A percentile compares a stretch with the other conserved stretches of the same genome.
phyloP scores from a whole-genome alignment of 2,113 vertebrate species.

The Vireo altiloquus region DNA sequence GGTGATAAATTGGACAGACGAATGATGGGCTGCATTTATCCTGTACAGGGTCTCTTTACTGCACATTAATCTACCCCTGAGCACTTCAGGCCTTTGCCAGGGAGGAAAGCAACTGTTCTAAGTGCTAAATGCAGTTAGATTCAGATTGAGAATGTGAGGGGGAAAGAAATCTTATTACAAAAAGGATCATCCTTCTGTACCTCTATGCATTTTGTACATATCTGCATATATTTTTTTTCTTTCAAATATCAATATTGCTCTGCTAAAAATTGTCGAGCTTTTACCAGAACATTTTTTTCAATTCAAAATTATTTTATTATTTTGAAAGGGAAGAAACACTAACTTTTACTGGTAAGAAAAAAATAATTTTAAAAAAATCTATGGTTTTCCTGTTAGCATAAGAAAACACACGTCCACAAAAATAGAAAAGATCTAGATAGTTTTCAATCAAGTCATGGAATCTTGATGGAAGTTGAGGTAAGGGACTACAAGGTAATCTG shows the following conservation, averaged over 20 bases:
- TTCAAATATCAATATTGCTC: not conserved
- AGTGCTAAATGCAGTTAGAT: not conserved
- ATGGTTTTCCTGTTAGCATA: not conserved
- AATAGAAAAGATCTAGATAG: not conserved
- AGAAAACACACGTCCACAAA: not conserved
- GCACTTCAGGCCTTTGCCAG: not conserved
- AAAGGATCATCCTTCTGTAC: not conserved
- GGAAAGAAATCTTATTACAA: not conserved
- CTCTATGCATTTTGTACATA: not conserved
- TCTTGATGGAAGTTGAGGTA: not conserved
- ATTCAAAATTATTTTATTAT: not conserved
- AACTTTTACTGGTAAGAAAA: not conserved
- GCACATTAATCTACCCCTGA: not conserved
- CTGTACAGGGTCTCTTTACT: not conserved
- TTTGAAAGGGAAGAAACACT: not conserved
- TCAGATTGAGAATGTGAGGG: not conserved
- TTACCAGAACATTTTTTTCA: not conserved
- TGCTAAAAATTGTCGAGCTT: not conserved
- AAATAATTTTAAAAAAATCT: too few species aligned
- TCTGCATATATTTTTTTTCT: not conserved
- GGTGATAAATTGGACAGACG: not conserved
- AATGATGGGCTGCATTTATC: not conserved
- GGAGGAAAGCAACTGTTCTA: rapidly evolving
- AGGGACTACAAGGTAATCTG: not conserved
- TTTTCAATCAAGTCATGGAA: not conserved